These are phyloP conservation scores for Mugil cephalus DNA, from an alignment of 2,113 vertebrate genomes.

Conservation along the genomic window DNA sequence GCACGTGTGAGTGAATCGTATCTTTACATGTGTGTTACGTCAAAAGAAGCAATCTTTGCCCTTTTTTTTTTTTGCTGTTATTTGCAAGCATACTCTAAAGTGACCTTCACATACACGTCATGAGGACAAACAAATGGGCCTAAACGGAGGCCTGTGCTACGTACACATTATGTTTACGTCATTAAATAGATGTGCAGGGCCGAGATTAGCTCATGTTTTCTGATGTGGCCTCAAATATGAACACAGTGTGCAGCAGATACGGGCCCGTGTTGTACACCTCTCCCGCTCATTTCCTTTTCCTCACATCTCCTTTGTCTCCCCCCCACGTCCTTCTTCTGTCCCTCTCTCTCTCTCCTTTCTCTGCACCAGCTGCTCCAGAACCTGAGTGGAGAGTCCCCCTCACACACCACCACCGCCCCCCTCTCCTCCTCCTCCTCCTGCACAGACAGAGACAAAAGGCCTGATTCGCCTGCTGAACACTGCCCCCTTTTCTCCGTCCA, in stretches of 20 bases:
- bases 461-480: constrained; percentile 82
- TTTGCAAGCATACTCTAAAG: background rate
- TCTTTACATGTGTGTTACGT: background rate
- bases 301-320: constrained; percentile 52
- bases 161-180: background rate
- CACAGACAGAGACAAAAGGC: constrained; percentile 84
- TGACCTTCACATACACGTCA: background rate
- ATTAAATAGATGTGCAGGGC: too few species aligned
- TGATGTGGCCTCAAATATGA: constrained; percentile 20
- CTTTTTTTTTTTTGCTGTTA: background rate
- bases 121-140: background rate
- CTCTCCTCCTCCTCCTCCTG: constrained; percentile 52
- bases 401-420: background rate
- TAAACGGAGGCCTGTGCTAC: constrained; percentile 13
- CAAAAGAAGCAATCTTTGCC: background rate
- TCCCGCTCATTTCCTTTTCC: constrained; percentile 54
- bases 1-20: too few species aligned
- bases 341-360: constrained; percentile 55
- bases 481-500: constrained; percentile 76
- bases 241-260: constrained; percentile 8
- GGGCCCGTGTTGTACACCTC: constrained; percentile 16
- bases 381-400: constrained; percentile 77
- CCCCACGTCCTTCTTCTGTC: constrained; percentile 59
- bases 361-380: constrained; percentile 79
- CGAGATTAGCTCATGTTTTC: too few species aligned